These are phyloP conservation scores for Lithosia quadra DNA, from an alignment of 2,888 invertebrate genomes.

Conservation along the genomic window DNA sequence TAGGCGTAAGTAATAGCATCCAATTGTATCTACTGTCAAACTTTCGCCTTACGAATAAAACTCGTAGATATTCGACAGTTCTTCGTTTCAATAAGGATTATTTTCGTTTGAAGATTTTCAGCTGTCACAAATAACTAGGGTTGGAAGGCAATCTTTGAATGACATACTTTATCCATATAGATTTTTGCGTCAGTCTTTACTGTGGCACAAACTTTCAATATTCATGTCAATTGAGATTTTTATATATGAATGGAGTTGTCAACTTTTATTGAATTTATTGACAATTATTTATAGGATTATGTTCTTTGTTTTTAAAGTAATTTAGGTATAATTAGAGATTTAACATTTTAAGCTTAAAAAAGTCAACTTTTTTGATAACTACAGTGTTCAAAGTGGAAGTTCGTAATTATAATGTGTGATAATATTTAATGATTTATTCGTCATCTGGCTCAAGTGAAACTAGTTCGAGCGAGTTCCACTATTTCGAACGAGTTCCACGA, in stretches of 20 bases:
- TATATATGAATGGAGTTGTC: too few relatives aligned
- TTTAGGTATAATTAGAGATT: neutral
- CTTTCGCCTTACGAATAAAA: conserved; percentile 15
- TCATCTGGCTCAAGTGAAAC: too few relatives aligned
- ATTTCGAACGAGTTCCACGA: too few relatives aligned
- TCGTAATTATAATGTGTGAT: too few relatives aligned
- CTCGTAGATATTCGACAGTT: conserved; percentile 6
- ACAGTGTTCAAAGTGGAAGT: neutral
- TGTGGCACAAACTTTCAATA: conserved; percentile 38
- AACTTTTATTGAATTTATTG: neutral
- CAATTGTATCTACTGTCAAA: conserved; percentile 1
- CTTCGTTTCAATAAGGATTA: conserved; percentile 22
- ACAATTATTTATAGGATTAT: neutral
- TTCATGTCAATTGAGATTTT: conserved; percentile 24
- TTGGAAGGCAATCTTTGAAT: conserved; percentile 34
- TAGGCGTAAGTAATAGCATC: conserved; percentile 10
- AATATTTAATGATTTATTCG: too few relatives aligned
- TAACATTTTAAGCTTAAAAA: neutral
- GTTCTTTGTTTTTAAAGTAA: neutral
- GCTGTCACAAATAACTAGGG: conserved; percentile 33
- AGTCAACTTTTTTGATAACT: neutral
- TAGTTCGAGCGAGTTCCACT: too few relatives aligned
- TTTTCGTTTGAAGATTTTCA: conserved; percentile 32
- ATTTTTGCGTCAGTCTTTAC: conserved; percentile 27
- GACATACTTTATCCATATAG: conserved; percentile 37